These are phyloP conservation scores for Dyspetes luteomarginatus DNA, from an alignment of 2,888 invertebrate species.

Conservation along the genomic window DNA sequence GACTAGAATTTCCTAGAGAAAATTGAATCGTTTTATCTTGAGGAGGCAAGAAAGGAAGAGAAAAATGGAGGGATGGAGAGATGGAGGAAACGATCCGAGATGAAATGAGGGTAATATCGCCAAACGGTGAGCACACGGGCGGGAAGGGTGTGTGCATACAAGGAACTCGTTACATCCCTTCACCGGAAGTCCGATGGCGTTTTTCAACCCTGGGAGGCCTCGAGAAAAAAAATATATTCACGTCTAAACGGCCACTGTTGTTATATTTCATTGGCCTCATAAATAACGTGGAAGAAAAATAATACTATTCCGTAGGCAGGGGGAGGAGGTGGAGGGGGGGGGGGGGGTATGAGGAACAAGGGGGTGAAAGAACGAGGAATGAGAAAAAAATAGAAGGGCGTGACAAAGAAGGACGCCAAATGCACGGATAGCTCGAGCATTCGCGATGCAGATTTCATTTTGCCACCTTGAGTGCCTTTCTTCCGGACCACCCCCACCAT, in stretches of 20 bases:
- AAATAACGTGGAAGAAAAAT: conserved; percentile 27
- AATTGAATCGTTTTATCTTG: conserved; percentile 68
- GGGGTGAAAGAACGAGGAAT: too few relatives aligned
- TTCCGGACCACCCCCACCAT: conserved; percentile 2
- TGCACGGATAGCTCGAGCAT: conserved; percentile 40
- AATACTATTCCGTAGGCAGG: not conserved
- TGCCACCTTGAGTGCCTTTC: conserved; percentile 52
- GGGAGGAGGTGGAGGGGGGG: not conserved
- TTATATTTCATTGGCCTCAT: conserved; percentile 35
- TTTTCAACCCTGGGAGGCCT: conserved; percentile 10
- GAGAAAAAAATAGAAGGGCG: not conserved
- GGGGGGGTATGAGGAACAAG: not conserved
- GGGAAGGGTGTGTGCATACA: conserved; percentile 60
- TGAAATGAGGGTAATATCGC: conserved; percentile 60
- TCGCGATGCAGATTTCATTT: conserved; percentile 56
- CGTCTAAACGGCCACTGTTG: conserved; percentile 33
- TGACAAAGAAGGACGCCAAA: conserved; percentile 21
- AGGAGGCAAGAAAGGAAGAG: not conserved
- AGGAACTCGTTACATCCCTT: conserved; percentile 59
- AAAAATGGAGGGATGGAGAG: conserved; percentile 11
- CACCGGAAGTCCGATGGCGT: conserved; percentile 21
- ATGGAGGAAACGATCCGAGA: conserved; percentile 38
- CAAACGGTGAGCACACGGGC: conserved; percentile 55
- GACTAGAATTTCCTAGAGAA: conserved; percentile 68
- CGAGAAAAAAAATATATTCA: conserved; percentile 35